Conservation (phyloP, 2,113 vertebrate genomes). For the Parotia lawesii region DNA sequence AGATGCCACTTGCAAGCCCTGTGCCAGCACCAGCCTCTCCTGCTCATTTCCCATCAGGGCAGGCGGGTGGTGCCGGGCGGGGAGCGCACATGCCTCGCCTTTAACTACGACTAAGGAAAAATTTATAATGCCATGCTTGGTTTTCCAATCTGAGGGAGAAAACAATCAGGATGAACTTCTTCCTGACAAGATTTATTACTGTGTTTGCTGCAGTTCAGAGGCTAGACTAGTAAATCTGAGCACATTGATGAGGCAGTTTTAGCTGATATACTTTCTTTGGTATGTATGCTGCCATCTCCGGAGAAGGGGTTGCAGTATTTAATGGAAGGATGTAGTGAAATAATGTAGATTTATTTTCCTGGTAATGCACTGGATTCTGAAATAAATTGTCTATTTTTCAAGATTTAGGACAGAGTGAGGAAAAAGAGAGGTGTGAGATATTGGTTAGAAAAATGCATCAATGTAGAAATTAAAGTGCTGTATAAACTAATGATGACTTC, state of each 20-base stretch:
- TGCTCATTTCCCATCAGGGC: neutral
- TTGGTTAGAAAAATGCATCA: neutral
- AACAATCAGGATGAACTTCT: slow-evolving; percentile 16
- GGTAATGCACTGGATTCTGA: neutral
- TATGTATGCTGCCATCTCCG: neutral
- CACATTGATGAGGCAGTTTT: neutral
- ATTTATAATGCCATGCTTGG: neutral
- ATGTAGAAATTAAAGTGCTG: neutral
- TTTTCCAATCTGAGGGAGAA: neutral
- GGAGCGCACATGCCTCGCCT: neutral
- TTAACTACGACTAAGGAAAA: neutral
- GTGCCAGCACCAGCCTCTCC: neutral
- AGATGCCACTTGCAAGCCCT: neutral
- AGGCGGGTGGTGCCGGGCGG: fast-evolving
- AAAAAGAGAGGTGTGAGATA: neutral
- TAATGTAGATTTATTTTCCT: neutral
- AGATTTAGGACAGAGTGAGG: neutral
- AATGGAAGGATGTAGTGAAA: neutral
- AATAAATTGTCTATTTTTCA: slow-evolving; percentile 1
- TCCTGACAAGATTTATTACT: slow-evolving; percentile 36
- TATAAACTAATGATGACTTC: neutral
- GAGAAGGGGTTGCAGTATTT: neutral
- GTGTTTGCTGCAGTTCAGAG: neutral
- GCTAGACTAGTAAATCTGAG: slow-evolving; percentile 25
- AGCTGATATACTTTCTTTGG: neutral